Evolutionary conservation across 2,888 invertebrate species (phyloP), one percentile per base, ranked within the genome.

Genomic region (Stenodera caucasica): DNA sequence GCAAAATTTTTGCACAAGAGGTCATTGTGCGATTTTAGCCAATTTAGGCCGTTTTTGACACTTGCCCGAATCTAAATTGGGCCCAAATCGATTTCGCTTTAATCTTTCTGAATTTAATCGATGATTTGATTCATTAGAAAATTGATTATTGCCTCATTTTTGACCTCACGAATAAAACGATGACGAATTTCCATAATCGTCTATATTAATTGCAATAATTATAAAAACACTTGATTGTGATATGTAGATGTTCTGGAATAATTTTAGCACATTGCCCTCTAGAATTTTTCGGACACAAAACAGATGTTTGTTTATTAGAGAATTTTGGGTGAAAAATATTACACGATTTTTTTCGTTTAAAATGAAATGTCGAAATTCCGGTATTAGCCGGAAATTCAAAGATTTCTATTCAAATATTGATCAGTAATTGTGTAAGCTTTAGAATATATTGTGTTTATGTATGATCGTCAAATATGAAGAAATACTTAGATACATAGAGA

Each of bases 1-100:
- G 59, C 55, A 60, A 57, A 55, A 57, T 60, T 60, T 45, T 45
- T 45, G 45, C 45, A n/a, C n/a, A 45, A 45, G 45, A 45, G 45
- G 21, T 45, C 45, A 23, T 45, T 45, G 45, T 21, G 45, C 45
- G 45, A 21, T 21, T 45, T 40, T 18, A n/a, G n/a, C n/a, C n/a
- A n/a, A n/a, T n/a, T n/a, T n/a, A n/a, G n/a, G n/a, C n/a, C n/a
- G n/a, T n/a, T n/a, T n/a, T n/a, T n/a, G n/a, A n/a, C n/a, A n/a
- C n/a, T n/a, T n/a, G n/a, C n/a, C n/a, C n/a, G n/a, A n/a, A n/a
- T n/a, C n/a, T n/a, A n/a, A n/a, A n/a, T n/a, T n/a, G n/a, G n/a
- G n/a, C n/a, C n/a, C n/a, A n/a, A n/a, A n/a, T n/a, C n/a, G n/a
- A n/a, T n/a, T n/a, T n/a, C n/a, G n/a, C n/a, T n/a, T n/a, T n/a